Percentiles rank a stretch among this genome's conserved stretches.
Conservation (phyloP, 2,113 vertebrate species). For the Kryptolebias marmoratus region DNA sequence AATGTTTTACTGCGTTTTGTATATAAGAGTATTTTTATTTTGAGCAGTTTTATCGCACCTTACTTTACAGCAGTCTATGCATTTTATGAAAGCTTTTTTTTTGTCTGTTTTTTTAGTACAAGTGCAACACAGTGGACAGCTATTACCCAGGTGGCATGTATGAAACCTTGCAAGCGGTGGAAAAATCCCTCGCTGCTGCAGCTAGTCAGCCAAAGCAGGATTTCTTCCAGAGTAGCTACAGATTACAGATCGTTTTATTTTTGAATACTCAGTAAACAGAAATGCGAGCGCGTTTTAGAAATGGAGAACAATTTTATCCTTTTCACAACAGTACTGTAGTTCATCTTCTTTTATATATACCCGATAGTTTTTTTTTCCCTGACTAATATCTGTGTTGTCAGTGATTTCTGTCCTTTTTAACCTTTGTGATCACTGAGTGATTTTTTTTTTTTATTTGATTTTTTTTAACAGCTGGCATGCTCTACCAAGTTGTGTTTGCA, state of each 20-base stretch:
- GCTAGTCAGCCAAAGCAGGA: slow-evolving; percentile 75
- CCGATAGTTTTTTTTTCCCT: slow-evolving; percentile 42
- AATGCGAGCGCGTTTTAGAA: slow-evolving; percentile 31
- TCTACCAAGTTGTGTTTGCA: slow-evolving; percentile 30
- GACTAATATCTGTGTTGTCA: slow-evolving; percentile 55
- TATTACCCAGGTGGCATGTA: slow-evolving; percentile 50
- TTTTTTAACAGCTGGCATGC: slow-evolving; percentile 54
- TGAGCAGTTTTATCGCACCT: slow-evolving; percentile 72
- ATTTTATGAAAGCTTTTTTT: slow-evolving; percentile 68
- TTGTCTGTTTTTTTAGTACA: slow-evolving; percentile 52
- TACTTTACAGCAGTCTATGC: slow-evolving; percentile 75
- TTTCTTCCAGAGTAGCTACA: slow-evolving; percentile 66
- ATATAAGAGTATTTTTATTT: slow-evolving; percentile 75
- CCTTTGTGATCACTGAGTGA: slow-evolving; percentile 45
- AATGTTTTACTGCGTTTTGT: slow-evolving; percentile 70
- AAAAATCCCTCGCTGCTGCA: slow-evolving; percentile 61
- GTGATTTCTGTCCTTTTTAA: slow-evolving; percentile 39
- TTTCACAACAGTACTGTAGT: slow-evolving; percentile 66
- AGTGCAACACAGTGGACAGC: slow-evolving; percentile 35
- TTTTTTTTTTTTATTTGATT: not conserved
- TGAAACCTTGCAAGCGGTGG: slow-evolving; percentile 37
- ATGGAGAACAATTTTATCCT: slow-evolving; percentile 50
- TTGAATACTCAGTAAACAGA: slow-evolving; percentile 38
- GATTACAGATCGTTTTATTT: slow-evolving; percentile 60
- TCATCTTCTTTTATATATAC: slow-evolving; percentile 61